phyloP scores from a whole-genome alignment of 2,888 invertebrate genomes.

The Plagodis dolabraria region DNA sequence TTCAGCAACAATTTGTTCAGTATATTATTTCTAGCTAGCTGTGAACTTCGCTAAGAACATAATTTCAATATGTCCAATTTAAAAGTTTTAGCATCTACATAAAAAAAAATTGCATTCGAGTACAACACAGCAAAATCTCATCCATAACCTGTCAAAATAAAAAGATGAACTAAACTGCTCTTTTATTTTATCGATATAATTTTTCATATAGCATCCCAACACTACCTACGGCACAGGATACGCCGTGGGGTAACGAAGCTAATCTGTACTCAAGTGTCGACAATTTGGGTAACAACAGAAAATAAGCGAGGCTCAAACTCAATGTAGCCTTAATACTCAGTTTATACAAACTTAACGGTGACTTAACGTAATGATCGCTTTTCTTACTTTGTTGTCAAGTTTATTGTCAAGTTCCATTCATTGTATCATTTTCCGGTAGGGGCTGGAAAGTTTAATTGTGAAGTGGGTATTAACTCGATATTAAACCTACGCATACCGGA shows the following conservation, averaged over 20 bases:
- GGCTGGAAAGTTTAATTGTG: background rate
- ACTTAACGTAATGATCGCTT: conserved; percentile 49
- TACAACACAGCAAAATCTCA: too few species aligned
- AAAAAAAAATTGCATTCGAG: too few species aligned
- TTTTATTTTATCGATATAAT: background rate
- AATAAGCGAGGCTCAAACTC: conserved; percentile 74
- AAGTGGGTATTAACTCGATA: background rate
- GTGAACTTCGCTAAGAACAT: too few species aligned
- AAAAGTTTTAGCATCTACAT: too few species aligned
- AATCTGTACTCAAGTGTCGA: conserved; percentile 84
- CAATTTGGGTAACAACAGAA: conserved; percentile 84
- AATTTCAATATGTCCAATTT: too few species aligned
- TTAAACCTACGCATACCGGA: background rate
- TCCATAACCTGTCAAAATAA: too few species aligned
- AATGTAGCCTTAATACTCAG: conserved; percentile 65
- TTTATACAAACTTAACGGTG: conserved; percentile 52
- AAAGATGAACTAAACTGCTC: too few species aligned
- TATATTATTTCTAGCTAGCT: too few species aligned
- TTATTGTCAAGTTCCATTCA: conserved; percentile 5
- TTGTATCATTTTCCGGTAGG: background rate
- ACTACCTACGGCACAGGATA: conserved; percentile 67
- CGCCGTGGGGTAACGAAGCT: conserved; percentile 82
- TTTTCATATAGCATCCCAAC: conserved; percentile 37
- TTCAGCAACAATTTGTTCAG: too few species aligned
- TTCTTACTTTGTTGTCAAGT: conserved; percentile 19